These are phyloP conservation scores for Drosophila nikananu DNA, from an alignment of 1,140 invertebrate genomes.

Conservation along the genomic window DNA sequence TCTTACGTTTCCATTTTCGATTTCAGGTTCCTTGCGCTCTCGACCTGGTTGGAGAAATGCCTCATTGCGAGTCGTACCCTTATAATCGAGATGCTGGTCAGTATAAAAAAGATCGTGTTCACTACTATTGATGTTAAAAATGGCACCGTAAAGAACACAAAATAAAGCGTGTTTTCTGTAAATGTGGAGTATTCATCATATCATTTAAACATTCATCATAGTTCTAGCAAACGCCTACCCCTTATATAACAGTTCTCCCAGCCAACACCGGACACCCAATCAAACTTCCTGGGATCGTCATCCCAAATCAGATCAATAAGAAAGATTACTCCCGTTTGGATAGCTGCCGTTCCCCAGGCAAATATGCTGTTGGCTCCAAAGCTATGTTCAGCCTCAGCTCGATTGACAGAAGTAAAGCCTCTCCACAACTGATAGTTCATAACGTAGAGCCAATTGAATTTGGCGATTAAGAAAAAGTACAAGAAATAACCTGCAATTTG, in stretches of 20 bases:
- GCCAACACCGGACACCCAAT: background rate
- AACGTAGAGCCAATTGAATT: background rate
- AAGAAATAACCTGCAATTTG: background rate
- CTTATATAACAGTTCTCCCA: no score
- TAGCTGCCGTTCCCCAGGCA: background rate
- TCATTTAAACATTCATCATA: no score
- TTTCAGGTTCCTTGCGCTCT: background rate
- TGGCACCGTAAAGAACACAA: background rate
- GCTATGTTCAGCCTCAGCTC: background rate
- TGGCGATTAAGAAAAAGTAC: background rate
- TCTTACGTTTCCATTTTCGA: background rate
- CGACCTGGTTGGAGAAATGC: background rate
- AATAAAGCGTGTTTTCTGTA: accelerated
- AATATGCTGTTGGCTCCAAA: background rate
- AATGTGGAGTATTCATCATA: background rate
- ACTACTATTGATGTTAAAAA: background rate
- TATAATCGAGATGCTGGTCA: background rate
- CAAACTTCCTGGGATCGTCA: background rate
- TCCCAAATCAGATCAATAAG: background rate
- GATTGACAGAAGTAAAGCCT: background rate
- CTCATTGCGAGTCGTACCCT: background rate
- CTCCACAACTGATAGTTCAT: background rate
- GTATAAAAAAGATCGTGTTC: background rate
- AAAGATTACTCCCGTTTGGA: background rate
- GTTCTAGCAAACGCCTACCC: no score